These are phyloP conservation scores for Catharus fuscescens DNA, from an alignment of 2,113 vertebrate species.

Conservation along the genomic window DNA sequence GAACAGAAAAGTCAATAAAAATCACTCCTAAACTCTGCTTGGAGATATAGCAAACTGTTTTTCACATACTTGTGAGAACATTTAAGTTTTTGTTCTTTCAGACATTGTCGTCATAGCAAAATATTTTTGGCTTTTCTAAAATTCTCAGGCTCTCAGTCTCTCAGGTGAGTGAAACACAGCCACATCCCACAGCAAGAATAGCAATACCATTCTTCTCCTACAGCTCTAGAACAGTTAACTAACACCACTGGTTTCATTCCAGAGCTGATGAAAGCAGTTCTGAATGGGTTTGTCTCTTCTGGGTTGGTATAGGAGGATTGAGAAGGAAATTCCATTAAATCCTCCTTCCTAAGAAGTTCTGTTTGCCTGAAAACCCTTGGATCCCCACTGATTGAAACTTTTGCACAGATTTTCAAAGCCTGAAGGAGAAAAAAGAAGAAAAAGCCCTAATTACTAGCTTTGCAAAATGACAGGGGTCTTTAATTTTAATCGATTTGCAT, in stretches of 20 bases:
- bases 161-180: not conserved
- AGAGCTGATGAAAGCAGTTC: not conserved
- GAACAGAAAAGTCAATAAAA: slow-evolving; percentile 41
- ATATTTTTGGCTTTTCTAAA: not conserved
- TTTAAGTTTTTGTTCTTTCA: not conserved
- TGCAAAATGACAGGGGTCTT: not conserved
- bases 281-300: not conserved
- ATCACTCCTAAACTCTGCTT: not conserved
- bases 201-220: not conserved
- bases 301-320: not conserved
- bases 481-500: not conserved
- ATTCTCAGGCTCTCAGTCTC: not conserved
- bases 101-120: not conserved
- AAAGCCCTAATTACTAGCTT: not conserved
- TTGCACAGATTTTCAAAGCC: not conserved
- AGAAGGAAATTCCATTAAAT: not conserved
- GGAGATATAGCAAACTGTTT: not conserved
- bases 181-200: not conserved
- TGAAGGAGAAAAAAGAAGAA: not conserved
- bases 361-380: not conserved
- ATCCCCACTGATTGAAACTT: not conserved
- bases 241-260: not conserved
- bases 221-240: not conserved
- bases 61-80: not conserved
- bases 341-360: not conserved